Conservation (phyloP, 2,888 invertebrate species). For the Allophyes oxyacanthae region DNA sequence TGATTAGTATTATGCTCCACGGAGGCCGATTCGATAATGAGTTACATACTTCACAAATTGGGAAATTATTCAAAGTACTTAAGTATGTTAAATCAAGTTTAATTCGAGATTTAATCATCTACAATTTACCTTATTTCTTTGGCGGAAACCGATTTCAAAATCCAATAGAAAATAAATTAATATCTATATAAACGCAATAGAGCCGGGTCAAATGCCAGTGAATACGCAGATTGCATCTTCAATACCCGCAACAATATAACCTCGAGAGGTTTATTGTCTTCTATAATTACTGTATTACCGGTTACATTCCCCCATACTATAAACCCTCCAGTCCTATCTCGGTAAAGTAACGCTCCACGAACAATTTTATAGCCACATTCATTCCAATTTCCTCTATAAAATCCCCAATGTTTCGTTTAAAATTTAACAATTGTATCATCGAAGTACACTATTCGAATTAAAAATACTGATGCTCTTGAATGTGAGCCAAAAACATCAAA, state of each 20-base stretch:
- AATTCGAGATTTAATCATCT: conserved; percentile 32
- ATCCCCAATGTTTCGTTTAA: conserved; percentile 29
- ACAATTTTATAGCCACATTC: conserved; percentile 21
- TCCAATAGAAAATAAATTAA: conserved; percentile 60
- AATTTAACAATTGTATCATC: conserved; percentile 65
- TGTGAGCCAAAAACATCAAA: conserved; percentile 79
- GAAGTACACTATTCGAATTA: conserved; percentile 71
- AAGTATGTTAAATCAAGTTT: conserved; percentile 11
- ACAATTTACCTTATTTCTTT: conserved; percentile 22
- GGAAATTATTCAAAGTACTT: too few species aligned
- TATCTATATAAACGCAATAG: conserved; percentile 64
- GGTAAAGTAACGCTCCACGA: conserved; percentile 34
- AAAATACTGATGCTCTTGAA: conserved; percentile 77
- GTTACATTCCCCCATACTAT: conserved; percentile 49
- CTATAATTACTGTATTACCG: conserved; percentile 74
- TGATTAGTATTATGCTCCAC: too few species aligned
- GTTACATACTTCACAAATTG: too few species aligned
- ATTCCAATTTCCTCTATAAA: conserved; percentile 29
- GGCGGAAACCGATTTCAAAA: conserved; percentile 45
- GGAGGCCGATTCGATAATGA: too few species aligned
- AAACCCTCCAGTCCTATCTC: conserved; percentile 23
- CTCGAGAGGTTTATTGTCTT: conserved; percentile 63
- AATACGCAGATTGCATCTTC: conserved; percentile 73
- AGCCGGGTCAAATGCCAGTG: conserved; percentile 75
- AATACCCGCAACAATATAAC: conserved; percentile 65